Evolutionary conservation across 2,113 vertebrate genomes (phyloP).

Genomic region (Panthera tigris): DNA sequence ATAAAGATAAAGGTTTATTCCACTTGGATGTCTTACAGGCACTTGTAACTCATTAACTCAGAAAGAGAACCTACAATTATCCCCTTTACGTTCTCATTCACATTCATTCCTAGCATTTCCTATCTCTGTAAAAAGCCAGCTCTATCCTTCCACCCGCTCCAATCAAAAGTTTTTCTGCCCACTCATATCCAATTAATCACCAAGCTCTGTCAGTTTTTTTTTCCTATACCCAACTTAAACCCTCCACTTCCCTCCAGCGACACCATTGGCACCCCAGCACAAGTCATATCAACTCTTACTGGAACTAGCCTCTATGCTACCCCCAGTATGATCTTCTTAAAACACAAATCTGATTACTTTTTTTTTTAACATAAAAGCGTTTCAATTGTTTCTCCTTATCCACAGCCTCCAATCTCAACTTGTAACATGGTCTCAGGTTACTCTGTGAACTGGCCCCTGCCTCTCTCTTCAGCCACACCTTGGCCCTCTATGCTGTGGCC

Average conservation of each 20-base stretch:
- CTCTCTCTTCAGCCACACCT: background rate
- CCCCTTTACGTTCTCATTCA: background rate
- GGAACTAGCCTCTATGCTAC: accelerated
- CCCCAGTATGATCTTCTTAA: background rate
- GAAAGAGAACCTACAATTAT: background rate
- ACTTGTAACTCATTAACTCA: background rate
- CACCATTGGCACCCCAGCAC: background rate
- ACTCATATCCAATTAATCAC: background rate
- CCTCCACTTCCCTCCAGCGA: background rate
- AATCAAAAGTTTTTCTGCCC: background rate
- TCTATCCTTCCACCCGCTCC: background rate
- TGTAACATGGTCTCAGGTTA: background rate
- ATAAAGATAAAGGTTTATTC: background rate
- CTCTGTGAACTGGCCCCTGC: no score
- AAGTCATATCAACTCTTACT: accelerated
- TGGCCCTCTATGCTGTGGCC: no score
- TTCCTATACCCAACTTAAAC: background rate
- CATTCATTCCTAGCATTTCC: background rate
- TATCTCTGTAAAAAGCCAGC: background rate
- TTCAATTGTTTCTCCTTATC: background rate
- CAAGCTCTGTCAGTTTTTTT: background rate
- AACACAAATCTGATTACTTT: background rate
- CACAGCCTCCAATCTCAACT: background rate
- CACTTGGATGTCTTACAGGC: background rate
- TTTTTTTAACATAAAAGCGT: background rate